Evolutionary conservation across 2,113 vertebrate genomes (phyloP).

Genomic region (Apistogramma diplotaenia): DNA sequence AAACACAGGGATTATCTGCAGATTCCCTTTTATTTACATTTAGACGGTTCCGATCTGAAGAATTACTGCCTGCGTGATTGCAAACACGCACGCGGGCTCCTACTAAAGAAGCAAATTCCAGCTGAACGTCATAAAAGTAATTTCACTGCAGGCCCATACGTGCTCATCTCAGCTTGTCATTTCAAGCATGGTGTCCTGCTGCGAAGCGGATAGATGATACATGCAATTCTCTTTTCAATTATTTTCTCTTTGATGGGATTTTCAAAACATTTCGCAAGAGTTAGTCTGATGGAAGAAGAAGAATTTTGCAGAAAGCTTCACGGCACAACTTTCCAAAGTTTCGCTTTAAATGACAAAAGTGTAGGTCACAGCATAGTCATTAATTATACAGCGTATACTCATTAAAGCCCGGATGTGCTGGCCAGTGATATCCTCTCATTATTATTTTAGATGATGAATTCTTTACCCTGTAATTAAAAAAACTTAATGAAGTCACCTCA

Average conservation of each 20-base stretch:
- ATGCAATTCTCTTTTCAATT: constrained; percentile 42
- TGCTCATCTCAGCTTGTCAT: constrained; percentile 6
- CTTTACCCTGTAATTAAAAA: not conserved
- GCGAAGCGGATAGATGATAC: constrained; percentile 13
- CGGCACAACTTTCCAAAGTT: not conserved
- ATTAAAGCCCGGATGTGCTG: not conserved
- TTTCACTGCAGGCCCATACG: not conserved
- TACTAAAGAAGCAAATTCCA: not conserved
- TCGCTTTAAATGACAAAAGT: constrained; percentile 5
- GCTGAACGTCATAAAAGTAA: not conserved
- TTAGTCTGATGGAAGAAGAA: not conserved
- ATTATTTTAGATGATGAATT: constrained; percentile 22
- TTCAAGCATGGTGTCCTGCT: constrained; percentile 35
- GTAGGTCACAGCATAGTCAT: not conserved
- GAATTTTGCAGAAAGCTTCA: not conserved
- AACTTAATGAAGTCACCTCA: not conserved
- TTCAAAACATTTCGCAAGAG: constrained; percentile 18
- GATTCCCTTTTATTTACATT: constrained; percentile 11
- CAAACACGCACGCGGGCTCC: not conserved
- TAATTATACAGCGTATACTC: not conserved
- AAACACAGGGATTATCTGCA: constrained; percentile 21
- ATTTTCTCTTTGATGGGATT: constrained; percentile 37
- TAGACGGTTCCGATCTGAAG: not conserved
- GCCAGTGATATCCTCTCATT: constrained; percentile 3
- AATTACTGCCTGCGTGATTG: not conserved